A percentile compares a stretch with the other conserved stretches of the same genome.
These are phyloP conservation scores for Nothobranchius kuhntae DNA, from an alignment of 2,113 vertebrate genomes.

Conservation along the genomic window DNA sequence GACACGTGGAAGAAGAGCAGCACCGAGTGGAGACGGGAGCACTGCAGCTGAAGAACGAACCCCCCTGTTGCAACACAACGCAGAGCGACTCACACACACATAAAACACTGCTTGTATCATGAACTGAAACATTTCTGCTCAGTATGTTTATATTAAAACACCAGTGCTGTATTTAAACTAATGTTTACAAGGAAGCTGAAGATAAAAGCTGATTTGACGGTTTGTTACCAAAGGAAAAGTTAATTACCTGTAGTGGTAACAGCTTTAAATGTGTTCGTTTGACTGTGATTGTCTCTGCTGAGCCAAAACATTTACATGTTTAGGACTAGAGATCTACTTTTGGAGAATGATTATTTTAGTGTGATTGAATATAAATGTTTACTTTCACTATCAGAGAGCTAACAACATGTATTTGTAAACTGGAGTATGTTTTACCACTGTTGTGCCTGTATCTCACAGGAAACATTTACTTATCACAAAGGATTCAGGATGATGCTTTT, in stretches of 20 bases:
- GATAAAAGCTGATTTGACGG: not conserved
- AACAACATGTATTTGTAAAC: too few relatives aligned
- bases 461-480: not conserved
- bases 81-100: constrained; percentile 14
- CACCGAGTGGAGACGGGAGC: not conserved
- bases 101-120: not conserved
- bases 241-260: too few relatives aligned
- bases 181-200: constrained; percentile 2
- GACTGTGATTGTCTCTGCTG: not conserved
- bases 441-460: constrained; percentile 7
- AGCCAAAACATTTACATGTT: not conserved
- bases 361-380: constrained; percentile 12
- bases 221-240: not conserved
- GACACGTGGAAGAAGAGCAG: not conserved
- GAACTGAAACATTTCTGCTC: constrained; percentile 5
- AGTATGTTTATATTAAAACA: not conserved
- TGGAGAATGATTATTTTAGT: not conserved
- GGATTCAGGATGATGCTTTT: not conserved
- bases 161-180: too few relatives aligned
- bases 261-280: not conserved
- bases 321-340: not conserved
- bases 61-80: constrained; percentile 41
- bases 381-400: constrained; percentile 7
- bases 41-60: constrained; percentile 27
- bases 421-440: not conserved